Evolutionary conservation across 2,797 vertebrate genomes (phyloP).

Genomic region (Trematomus bernacchii): DNA sequence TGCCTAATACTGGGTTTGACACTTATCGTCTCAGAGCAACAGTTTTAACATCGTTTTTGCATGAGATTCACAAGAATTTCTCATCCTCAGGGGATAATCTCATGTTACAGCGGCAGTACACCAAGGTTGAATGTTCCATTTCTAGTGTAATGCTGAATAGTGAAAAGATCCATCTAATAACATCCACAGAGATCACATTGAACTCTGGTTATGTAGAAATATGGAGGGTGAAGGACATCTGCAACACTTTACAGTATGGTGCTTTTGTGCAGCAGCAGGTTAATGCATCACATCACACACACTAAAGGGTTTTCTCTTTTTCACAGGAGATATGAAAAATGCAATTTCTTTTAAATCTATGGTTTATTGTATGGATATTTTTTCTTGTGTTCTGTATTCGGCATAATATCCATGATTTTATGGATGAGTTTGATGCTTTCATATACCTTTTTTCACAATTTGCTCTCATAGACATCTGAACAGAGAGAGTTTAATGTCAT

Average conservation of each 20-base stretch:
- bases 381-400: background rate
- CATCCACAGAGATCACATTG: too few relatives aligned
- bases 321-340: background rate
- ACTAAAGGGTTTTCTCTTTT: background rate
- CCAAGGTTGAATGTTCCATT: too few relatives aligned
- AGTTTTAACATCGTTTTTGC: conserved; percentile 1
- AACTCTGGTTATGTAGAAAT: too few relatives aligned
- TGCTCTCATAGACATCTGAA: background rate
- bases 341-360: background rate
- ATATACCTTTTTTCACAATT: background rate
- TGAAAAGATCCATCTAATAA: too few relatives aligned
- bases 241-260: background rate
- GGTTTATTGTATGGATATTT: background rate
- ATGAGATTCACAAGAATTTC: background rate
- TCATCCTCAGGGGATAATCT: too few relatives aligned
- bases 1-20: conserved; percentile 4
- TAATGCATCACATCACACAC: background rate
- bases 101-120: too few relatives aligned
- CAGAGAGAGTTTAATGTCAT: conserved; percentile 4
- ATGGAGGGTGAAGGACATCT: too few relatives aligned
- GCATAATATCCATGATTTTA: background rate
- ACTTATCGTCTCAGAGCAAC: background rate
- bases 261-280: background rate
- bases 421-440: background rate
- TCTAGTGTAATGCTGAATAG: too few relatives aligned